Percentiles rank a stretch among this genome's conserved stretches.
Evolutionary conservation across 2,888 invertebrate genomes (phyloP).

Genomic region (Caradrina kadenii): DNA sequence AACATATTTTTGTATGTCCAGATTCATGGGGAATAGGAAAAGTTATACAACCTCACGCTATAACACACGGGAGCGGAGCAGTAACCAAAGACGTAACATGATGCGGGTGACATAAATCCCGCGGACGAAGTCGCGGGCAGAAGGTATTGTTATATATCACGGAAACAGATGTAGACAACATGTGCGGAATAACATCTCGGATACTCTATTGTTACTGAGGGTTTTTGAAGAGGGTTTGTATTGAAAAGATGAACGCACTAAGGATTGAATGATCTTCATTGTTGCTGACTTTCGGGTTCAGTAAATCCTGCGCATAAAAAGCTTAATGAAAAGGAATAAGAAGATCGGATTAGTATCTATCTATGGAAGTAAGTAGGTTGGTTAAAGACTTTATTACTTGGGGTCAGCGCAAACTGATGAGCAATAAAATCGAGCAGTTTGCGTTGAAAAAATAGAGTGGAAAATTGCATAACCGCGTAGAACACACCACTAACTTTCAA

Average conservation of each 20-base stretch:
- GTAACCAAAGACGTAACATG: too few relatives aligned
- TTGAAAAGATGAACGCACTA: constrained; percentile 61
- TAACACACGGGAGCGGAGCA: too few relatives aligned
- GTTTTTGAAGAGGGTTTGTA: constrained; percentile 62
- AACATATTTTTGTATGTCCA: too few relatives aligned
- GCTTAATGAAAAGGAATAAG: constrained; percentile 59
- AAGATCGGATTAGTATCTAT: constrained; percentile 43
- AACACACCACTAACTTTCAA: too few relatives aligned
- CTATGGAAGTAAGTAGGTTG: constrained; percentile 31
- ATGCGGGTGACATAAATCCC: too few relatives aligned
- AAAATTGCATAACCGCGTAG: too few relatives aligned
- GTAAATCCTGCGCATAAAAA: constrained; percentile 48
- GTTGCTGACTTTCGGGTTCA: constrained; percentile 58
- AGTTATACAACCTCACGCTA: too few relatives aligned
- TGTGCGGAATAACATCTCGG: constrained; percentile 61
- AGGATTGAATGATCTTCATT: constrained; percentile 55
- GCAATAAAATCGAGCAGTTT: too few relatives aligned
- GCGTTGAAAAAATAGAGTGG: too few relatives aligned
- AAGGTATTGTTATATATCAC: constrained; percentile 23
- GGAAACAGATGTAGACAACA: constrained; percentile 64
- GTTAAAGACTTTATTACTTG: constrained; percentile 42
- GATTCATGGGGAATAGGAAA: too few relatives aligned
- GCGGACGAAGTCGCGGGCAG: too few relatives aligned
- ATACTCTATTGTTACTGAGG: constrained; percentile 51
- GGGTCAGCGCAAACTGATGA: too few relatives aligned